Base-by-base conservation (phyloP, 2,113 vertebrate species). In the Echinops telfairi region DNA sequence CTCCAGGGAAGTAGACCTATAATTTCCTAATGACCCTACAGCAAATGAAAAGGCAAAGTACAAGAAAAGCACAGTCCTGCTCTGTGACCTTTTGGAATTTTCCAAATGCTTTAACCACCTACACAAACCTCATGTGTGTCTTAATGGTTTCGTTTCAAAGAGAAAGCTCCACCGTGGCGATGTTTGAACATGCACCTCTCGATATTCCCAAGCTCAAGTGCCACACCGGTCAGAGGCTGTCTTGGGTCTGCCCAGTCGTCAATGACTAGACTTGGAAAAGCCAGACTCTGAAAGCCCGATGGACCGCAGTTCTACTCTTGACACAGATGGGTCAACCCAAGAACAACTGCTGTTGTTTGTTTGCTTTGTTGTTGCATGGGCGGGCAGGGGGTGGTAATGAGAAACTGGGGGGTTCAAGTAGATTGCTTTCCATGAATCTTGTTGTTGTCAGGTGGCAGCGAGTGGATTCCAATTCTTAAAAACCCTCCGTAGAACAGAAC, bases 11-110 rank as follows among this genome's bases (percentile, higher is more conserved):
- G 22, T 27, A 36, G 0, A 43, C 25, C 2, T 43, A 53, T 82
- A 68, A 85, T 22, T 89, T 87, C 47, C 38, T 89, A 71, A 19
- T 25, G 29, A 90, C 73, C 36, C 5, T n/a, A 1, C 17, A 29
- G 82, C 29, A 75, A 53, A 82, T 23, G 22, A 33, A 88, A 62
- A 86, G 6, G 77, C 62, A 78, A 90, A 86, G n/a, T 22, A 64
- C n/a, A 83, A 33, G 57, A 33, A 85, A 82, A 76, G 14, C 23
- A 38, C 1, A 76, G 78, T 76, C 36, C 60, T 86, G 68, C 6
- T 33, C 43, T 68, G 43, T 75, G 53, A 64, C 75, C 86, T 95
- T 94, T 86, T n/a, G 70, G 73, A 93, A 89, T 83, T 76, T 86
- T 68, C 81, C 64, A 68, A 90, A 86, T 81, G 76, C 88, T 66